Conservation (phyloP, 2,888 invertebrate species). For the Parasteatoda lunata region DNA sequence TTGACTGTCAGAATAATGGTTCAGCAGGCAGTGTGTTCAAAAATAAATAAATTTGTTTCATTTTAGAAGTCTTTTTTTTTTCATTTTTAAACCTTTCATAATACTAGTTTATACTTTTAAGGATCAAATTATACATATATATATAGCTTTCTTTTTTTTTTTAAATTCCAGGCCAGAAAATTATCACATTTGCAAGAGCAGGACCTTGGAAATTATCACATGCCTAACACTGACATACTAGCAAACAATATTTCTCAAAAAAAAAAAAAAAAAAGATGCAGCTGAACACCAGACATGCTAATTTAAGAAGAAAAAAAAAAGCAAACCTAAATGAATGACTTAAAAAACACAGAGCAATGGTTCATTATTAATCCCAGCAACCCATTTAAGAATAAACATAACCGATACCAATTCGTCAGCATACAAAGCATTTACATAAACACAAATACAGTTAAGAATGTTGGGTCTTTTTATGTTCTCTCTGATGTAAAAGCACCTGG, state of each 20-base stretch:
- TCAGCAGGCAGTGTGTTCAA: slow-evolving; percentile 49
- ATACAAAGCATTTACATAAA: slow-evolving; percentile 21
- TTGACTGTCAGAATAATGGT: slow-evolving; percentile 53
- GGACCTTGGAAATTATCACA: slow-evolving; percentile 67
- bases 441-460: slow-evolving; percentile 52
- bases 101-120: slow-evolving; percentile 37
- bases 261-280: slow-evolving; percentile 42
- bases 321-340: neutral
- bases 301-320: slow-evolving; percentile 12
- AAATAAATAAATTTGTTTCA: neutral
- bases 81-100: slow-evolving; percentile 10
- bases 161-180: slow-evolving; percentile 65
- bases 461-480: slow-evolving; percentile 59
- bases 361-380: neutral
- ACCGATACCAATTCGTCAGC: neutral
- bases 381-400: neutral
- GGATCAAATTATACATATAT: slow-evolving; percentile 40
- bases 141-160: slow-evolving; percentile 33
- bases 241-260: slow-evolving; percentile 24
- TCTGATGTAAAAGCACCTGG: slow-evolving; percentile 68
- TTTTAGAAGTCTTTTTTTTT: neutral
- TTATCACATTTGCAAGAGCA: slow-evolving; percentile 68
- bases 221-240: slow-evolving; percentile 58
- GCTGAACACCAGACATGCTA: slow-evolving; percentile 14
- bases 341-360: too few relatives aligned